Percentiles rank a stretch among this genome's conserved stretches.
Conservation (phyloP, 1,140 invertebrate species). For the Drosophila nikananu region DNA sequence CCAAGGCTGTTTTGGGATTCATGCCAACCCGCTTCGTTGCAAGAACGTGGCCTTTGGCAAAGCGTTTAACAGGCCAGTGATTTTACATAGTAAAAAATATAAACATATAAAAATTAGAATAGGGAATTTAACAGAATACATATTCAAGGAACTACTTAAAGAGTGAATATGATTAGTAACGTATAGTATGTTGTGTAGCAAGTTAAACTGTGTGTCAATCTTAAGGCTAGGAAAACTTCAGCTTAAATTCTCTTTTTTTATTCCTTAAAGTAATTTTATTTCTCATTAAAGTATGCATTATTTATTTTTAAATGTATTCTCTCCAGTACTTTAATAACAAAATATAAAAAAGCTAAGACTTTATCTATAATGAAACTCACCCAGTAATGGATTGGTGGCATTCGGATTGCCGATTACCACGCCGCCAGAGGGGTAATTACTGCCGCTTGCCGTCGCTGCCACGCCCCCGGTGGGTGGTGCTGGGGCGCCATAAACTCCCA, state of each 20-base stretch:
- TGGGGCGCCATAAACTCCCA: slow-evolving; percentile 65
- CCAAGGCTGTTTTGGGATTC: slow-evolving; percentile 32
- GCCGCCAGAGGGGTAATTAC: slow-evolving; percentile 73
- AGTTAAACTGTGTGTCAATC: not conserved
- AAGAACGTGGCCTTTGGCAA: slow-evolving; percentile 18
- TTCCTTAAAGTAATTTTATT: too few species aligned
- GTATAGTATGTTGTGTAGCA: not conserved
- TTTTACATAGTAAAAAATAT: slow-evolving; percentile 3
- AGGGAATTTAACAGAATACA: not conserved
- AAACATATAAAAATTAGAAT: not conserved
- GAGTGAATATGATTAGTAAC: not conserved
- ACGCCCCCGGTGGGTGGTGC: slow-evolving; percentile 58
- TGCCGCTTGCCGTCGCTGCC: slow-evolving; percentile 32
- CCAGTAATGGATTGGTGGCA: slow-evolving; percentile 81
- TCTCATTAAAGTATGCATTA: not conserved
- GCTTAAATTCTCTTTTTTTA: not conserved
- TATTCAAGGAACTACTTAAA: not conserved
- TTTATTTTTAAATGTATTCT: not conserved
- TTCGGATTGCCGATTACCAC: slow-evolving; percentile 82
- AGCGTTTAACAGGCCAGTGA: not conserved
- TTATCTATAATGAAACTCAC: slow-evolving; percentile 53
- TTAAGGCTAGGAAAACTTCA: not conserved
- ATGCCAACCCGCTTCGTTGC: not conserved
- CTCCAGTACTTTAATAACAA: not conserved
- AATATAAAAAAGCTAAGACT: not conserved